Evolutionary conservation across 2,113 vertebrate genomes (phyloP), one percentile per base, ranked within the genome.

Genomic region (Amazona vittata): DNA sequence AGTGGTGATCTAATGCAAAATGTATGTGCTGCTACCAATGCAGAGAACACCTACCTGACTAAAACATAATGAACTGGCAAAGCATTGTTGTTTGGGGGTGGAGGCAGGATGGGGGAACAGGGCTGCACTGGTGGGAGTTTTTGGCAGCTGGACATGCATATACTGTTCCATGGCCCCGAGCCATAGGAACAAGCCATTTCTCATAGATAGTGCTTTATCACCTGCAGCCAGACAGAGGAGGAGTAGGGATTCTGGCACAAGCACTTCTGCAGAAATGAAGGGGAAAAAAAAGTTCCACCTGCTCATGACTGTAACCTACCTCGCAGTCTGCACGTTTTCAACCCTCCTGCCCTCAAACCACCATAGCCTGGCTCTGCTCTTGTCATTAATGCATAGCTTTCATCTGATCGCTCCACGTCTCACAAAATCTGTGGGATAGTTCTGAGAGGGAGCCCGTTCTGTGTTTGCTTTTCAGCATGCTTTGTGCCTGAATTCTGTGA

Each of bases 1-100:
- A 89, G 78, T 76, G 79, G 91, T 97, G 93, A 96, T 89, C 93
- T 97, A 97, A 97, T 86, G 76, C 39, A 85, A 94, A 96, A 94
- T 86, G 59, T 74, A 96, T 90, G 90, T 5, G 2, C 49, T 63
- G 31, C 64, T 86, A 83, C 83, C 62, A 44, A 65, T 71, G 75
- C 82, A 80, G 35, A 15, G 78, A 95, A 95, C 86, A 95, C 79
- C 91, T 44, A 86, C 86, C 64, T 91, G 84, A 71, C 77, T 96
- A 46, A 81, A 92, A 92, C 74, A 82, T 79, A 96, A 96, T 90
- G 77, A 95, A 78, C 78, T 97, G 88, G 93, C 95, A 97, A 52
- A 78, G 43, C 0, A 0, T 9, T 79, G 37, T 39, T 92, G 79
- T 62, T 39, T 14, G 57, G 47, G 64, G 65, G 35, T 31, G 35